Base-by-base conservation (phyloP, 2,113 vertebrate species). In the Brienomyrus brachyistius region DNA sequence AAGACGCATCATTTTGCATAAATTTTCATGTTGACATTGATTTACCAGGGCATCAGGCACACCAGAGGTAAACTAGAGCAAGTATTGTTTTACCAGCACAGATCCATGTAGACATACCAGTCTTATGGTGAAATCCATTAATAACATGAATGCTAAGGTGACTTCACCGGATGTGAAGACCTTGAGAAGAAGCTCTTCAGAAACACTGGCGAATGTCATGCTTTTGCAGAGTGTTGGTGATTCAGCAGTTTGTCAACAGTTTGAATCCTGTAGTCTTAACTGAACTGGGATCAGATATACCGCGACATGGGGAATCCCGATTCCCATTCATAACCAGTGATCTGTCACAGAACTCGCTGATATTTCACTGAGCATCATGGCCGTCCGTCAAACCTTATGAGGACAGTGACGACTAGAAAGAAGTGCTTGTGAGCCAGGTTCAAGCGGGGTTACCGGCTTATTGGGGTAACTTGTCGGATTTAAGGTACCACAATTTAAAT, bases 1-100 rank as follows among this genome's bases (percentile, higher is more conserved):
- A 95, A 95, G 94, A 95, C 90, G 93, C 92, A 91, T 93, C 88
- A 88, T 91, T 94, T 89, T 93, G 93, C 91, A 92, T 51, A 27
- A 27, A 77, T 91, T 93, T 62, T 66, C 87, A 50, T 35, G 13
- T 48, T 50, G 27, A 56, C 85, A 80, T 5, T 47, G 15, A 80
- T 43, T 45, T 45, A 90, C 27, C 23, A 56, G 23, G 82, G 85
- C 48, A 31, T 21, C 27, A 8, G 8, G n/a, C 59, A 35, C 48
- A 56, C 50, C 19, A 9, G 27, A 88, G 86, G 66, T 23, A 6
- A 43, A 48, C 13, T 47, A 74, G 13, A 74, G 66, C 27, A 11
- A 74, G 66, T 31, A n/a, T 74, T 74, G n/a, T 74, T 74, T 35
- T 84, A 23, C 43, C 92, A 93, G 77, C 93, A 86, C 92, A 91